Evolutionary conservation across 1,140 invertebrate genomes (phyloP), one percentile per base, ranked within the genome.

Genomic region (Vollenhovia emeryi): DNA sequence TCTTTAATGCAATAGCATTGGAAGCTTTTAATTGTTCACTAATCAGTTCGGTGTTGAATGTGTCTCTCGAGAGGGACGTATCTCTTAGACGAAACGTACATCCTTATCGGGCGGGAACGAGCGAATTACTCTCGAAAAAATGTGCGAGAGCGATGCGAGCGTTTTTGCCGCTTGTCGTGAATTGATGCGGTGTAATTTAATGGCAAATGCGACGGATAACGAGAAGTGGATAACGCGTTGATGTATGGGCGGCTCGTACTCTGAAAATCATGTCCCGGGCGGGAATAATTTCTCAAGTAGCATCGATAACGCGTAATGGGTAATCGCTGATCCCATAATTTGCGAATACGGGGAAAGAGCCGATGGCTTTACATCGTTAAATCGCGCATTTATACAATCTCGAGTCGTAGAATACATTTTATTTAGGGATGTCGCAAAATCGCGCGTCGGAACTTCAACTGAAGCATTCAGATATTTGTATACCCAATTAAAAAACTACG

Each of bases 141-240:
- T 75, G 71, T 57, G 71, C 30, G 24, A 76, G 73, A 78, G 60
- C 43, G 75, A 66, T 45, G 36, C 40, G 40, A 78, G 64, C 15
- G 27, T 78, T 66, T 78, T 50, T 66, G 13, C 59, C 62, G 40
- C 59, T 30, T 78, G 59, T 66, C 43, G 75, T 66, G 43, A 78
- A 78, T 66, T 78, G 60, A 78, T 78, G 75, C 40, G n/a, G 11
- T 66, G 59, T 48, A 78, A 78, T 78, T 78, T 78, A 66, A 66
- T 78, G 43, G 40, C 27, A 78, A 78, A 78, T 66, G 75, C 75
- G 60, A 66, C 59, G 59, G 75, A 78, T 78, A 78, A 78, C 40
- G 57, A 64, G 74, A 78, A 78, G 40, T 30, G 60, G 74, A 78
- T 78, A 78, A 78, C 59, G 24, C 48, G 59, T 36, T 78, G 75